Evolutionary conservation across 53 echinoderm and acorn worm genomes (phyloP), one percentile per base, ranked within the genome.

Genomic region (Actinopyga echinites): DNA sequence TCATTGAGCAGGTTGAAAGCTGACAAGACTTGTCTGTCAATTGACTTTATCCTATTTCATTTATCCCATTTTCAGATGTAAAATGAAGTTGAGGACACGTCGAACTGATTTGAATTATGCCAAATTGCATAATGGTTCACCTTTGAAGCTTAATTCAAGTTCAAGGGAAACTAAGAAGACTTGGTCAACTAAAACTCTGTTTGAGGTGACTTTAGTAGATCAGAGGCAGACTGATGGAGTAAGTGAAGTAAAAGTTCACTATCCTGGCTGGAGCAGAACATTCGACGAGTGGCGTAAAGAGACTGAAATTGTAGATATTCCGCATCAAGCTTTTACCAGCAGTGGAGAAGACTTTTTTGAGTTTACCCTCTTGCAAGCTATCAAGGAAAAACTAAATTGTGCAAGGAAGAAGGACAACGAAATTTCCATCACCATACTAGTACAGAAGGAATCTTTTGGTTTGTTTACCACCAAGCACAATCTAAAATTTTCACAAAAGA

Each of bases 391-490:
- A 33, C 57, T 90, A n/a, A 90, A 28, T 8, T 28, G 58, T 15
- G 69, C 75, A 15, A 29, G 83, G 30, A 52, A 77, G n/a, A 29
- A 75, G 40, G 90, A 90, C 83, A 82, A 55, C 23, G 86, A 86
- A 44, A 45, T 90, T 6, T 82, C 86, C 2, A 34, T 90, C 8
- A 83, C 30, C 52, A 53, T 90, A 2, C 83, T 75, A 33, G 86
- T 86, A 4, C 83, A 90, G 35, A 86, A 65, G 33, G 82, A 90
- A 13, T 64, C 66, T 35, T 83, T 34, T 71, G 54, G 53, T 28
- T 5, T 13, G 23, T 69, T 69, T 44, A 54, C 37, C 12, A 4
- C 35, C 23, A 30, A 25, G 49, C 22, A 45, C n/a, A 28, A n/a
- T 40, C 22, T 83, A 8, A 4, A 3, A 7, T 15, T 30, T 13